Evolutionary conservation across 2,888 invertebrate genomes (phyloP), one percentile per base, ranked within the genome.

Genomic region (Ferdinandea cuprea): DNA sequence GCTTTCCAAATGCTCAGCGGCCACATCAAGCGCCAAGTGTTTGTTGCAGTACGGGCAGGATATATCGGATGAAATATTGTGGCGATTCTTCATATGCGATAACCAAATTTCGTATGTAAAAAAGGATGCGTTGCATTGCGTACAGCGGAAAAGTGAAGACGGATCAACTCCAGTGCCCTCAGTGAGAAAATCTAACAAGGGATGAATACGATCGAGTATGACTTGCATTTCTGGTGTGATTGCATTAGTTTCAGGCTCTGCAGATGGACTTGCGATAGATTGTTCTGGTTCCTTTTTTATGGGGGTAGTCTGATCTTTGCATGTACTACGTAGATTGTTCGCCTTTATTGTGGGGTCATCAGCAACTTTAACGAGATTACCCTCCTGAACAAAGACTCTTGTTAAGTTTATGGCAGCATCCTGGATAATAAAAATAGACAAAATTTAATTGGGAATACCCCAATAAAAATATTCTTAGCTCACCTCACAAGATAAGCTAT

Each of bases 101-200:
- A 71, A 42, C 87, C 87, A 87, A 5, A 86, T 48, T 1, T 85
- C 85, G 28, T 80, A 85, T 21, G 71, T 73, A 2, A 86, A 85
- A 68, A 87, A 87, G 28, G 86, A 86, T 8, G 86, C 87, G 3
- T 78, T 84, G 42, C 87, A 87, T 13, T 71, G 19, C 0, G 86
- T 79, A 13, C 87, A 87, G 6, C 80, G 86, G 35, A 86, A 87
- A 0, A 87, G 78, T 1, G 9, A 42, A 9, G 73, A 32, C 0
- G 13, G n/a, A 35, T 54, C 13, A 28, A 61, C 17, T 1, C 80
- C 80, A 9, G 80, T 74, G 7, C 58, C 44, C 58, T 80, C 76
- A 0, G 69, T 76, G 0, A 80, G 17, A 9, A 78, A 13, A 35
- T 78, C 78, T 1, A 83, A 44, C 5, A 78, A 32, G 0, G 68